These are phyloP conservation scores for Telmatherina bonti DNA, from an alignment of 2,797 vertebrate species.

Conservation along the genomic window DNA sequence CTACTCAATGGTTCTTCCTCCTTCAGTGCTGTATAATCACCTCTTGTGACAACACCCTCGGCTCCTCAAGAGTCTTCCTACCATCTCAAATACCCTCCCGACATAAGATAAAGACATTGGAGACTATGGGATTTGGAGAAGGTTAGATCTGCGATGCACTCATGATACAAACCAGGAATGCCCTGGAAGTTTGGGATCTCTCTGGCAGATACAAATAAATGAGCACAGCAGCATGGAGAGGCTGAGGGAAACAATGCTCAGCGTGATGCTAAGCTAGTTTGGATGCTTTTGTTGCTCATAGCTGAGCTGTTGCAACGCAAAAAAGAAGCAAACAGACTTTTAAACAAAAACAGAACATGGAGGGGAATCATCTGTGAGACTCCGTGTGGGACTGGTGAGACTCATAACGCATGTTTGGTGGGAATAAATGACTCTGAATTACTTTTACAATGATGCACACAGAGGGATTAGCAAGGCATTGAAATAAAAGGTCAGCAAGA, in stretches of 20 bases:
- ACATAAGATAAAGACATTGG: slow-evolving; percentile 71
- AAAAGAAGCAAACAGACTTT: not conserved
- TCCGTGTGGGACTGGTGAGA: slow-evolving; percentile 23
- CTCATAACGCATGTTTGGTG: slow-evolving; percentile 16
- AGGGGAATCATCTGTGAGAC: slow-evolving; percentile 14
- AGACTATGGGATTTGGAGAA: slow-evolving; percentile 67
- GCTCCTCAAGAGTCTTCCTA: slow-evolving; percentile 59
- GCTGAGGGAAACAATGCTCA: slow-evolving; percentile 49
- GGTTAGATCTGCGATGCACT: slow-evolving; percentile 36
- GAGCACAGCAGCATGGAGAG: slow-evolving; percentile 40
- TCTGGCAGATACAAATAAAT: slow-evolving; percentile 57
- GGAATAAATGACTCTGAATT: slow-evolving; percentile 36
- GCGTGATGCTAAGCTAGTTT: slow-evolving; percentile 38
- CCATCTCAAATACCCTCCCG: slow-evolving; percentile 66
- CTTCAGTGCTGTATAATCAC: slow-evolving; percentile 62
- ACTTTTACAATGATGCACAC: slow-evolving; percentile 43
- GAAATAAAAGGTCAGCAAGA: slow-evolving; percentile 64
- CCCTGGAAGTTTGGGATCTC: slow-evolving; percentile 55
- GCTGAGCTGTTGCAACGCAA: slow-evolving; percentile 2
- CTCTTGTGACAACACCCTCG: slow-evolving; percentile 66
- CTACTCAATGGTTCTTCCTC: slow-evolving; percentile 53
- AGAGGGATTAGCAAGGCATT: slow-evolving; percentile 45
- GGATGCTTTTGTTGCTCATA: slow-evolving; percentile 18
- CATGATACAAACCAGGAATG: slow-evolving; percentile 47
- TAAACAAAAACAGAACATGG: slow-evolving; percentile 22